Conservation (phyloP, 2,113 vertebrate species). For the Argyrosomus japonicus region DNA sequence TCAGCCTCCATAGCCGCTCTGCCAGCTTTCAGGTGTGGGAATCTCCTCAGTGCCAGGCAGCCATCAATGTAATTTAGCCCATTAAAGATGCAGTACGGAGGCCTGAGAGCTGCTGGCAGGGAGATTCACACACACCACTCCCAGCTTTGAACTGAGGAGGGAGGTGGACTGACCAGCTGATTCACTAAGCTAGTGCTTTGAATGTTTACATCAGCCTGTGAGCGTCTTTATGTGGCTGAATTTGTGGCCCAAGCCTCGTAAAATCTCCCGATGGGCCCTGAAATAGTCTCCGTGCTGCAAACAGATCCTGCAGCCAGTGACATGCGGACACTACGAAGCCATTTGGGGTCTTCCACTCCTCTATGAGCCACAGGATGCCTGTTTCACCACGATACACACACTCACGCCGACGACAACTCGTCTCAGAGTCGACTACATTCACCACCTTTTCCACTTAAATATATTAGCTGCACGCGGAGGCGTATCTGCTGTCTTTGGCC, state of each 20-base stretch:
- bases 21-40: conserved; percentile 78
- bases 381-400: neutral
- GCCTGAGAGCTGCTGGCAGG: conserved; percentile 66
- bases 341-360: neutral
- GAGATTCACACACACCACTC: conserved; percentile 66
- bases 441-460: neutral
- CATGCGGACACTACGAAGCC: neutral
- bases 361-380: neutral
- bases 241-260: conserved; percentile 60
- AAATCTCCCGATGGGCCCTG: conserved; percentile 47
- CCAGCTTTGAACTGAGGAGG: conserved; percentile 47
- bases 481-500: conserved; percentile 27
- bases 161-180: conserved; percentile 15
- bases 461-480: conserved; percentile 7
- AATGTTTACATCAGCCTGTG: neutral
- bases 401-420: conserved; percentile 8
- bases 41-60: conserved; percentile 59
- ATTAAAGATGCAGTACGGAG: conserved; percentile 51
- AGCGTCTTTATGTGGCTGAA: conserved; percentile 47
- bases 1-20: conserved; percentile 45
- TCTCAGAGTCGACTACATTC: conserved; percentile 23
- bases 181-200: conserved; percentile 15
- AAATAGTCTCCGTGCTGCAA: conserved; percentile 30
- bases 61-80: conserved; percentile 74
- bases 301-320: neutral